A percentile compares a stretch with the other conserved stretches of the same genome.
Conservation (phyloP, 2,888 invertebrate genomes). For the Brenthis ino region DNA sequence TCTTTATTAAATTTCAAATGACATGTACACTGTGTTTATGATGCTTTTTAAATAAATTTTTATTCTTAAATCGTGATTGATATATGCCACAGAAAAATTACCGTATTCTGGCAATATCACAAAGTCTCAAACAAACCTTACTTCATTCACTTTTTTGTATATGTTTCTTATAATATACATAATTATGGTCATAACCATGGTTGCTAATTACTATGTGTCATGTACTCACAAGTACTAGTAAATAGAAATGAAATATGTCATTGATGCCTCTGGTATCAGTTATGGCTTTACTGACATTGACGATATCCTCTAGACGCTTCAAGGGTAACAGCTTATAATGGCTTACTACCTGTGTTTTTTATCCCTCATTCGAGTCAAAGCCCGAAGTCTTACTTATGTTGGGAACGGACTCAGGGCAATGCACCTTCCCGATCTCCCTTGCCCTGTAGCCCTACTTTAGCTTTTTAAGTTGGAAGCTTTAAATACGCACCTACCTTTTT, state of each 20-base stretch:
- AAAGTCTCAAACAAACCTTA: not conserved
- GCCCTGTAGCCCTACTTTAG: constrained; percentile 80
- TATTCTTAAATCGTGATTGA: too few species aligned
- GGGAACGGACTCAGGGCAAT: constrained; percentile 75
- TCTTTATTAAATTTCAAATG: too few species aligned
- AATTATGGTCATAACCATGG: not conserved
- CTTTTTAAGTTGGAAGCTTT: constrained; percentile 66
- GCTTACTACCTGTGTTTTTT: constrained; percentile 79
- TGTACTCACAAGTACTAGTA: constrained; percentile 3
- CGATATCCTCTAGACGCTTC: constrained; percentile 72
- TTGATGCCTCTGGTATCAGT: constrained; percentile 22
- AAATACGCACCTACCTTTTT: constrained; percentile 62
- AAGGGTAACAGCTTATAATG: constrained; percentile 76
- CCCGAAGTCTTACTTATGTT: constrained; percentile 69
- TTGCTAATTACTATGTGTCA: not conserved
- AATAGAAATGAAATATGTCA: constrained; percentile 28
- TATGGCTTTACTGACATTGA: constrained; percentile 32
- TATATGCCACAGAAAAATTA: not conserved
- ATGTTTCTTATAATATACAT: not conserved
- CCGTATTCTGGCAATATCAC: not conserved
- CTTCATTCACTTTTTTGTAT: constrained; percentile 14
- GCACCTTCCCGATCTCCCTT: constrained; percentile 79
- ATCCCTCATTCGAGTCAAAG: constrained; percentile 70
- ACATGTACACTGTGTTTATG: too few species aligned
- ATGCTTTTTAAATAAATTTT: too few species aligned